Evolutionary conservation across 2,113 vertebrate genomes (phyloP), one percentile per base, ranked within the genome.

Genomic region (Nicator chloris): DNA sequence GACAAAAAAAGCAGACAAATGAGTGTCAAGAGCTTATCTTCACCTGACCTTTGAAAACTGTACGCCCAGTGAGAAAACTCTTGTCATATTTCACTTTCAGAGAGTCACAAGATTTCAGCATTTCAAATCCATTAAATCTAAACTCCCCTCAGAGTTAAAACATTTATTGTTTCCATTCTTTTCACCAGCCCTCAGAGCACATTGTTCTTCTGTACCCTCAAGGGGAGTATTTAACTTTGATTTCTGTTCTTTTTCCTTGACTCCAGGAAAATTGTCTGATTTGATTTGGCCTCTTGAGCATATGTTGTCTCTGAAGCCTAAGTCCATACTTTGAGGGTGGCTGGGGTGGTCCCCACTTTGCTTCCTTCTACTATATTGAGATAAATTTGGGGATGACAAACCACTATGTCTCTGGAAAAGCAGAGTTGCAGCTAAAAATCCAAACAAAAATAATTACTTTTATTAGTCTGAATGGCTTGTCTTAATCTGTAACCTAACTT

Each of bases 61-160:
- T n/a, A 44, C 63, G 23, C 6, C 22, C 30, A 71, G 51, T 81
- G 64, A 94, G n/a, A 86, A 88, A 93, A 63, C 8, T 39, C 47
- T 61, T 44, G 64, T 40, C 19, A 37, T 81, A 59, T 84, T 89
- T 83, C 42, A 65, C 24, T 68, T 91, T 44, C 26, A 45, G 65
- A 76, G 24, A 51, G 18, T 70, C 49, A 83, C 45, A 73, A 69
- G 50, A 53, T 73, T 86, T 60, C 50, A 88, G n/a, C 57, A 18
- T 91, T 90, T 90, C 87, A 86, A 80, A 80, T 24, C 71, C 56
- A 60, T 92, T 73, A 73, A 94, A 94, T 60, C 10, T 65, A 57
- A 84, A 61, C 22, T 80, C 49, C 13, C 15, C 21, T 88, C 15
- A 54, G 40, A 68, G 30, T 73, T 82, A 76, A 86, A 95, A 13